These are phyloP conservation scores for Heterocephalus glaber DNA, from an alignment of 2,113 vertebrate species.

Conservation along the genomic window DNA sequence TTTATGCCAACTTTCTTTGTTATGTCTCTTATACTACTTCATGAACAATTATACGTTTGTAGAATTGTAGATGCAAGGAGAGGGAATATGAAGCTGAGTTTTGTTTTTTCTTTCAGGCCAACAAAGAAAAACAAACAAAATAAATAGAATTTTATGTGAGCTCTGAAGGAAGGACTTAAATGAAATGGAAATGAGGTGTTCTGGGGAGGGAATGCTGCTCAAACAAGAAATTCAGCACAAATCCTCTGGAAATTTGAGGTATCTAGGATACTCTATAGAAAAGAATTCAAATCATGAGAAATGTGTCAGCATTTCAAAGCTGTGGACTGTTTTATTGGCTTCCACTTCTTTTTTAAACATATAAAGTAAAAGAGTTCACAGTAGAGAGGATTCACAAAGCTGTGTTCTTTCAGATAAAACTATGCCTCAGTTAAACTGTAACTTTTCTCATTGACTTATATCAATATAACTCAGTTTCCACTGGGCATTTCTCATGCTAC, in stretches of 20 bases:
- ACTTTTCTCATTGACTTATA: slow-evolving; percentile 7
- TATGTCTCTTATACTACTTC: not conserved
- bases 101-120: not conserved
- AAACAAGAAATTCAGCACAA: not conserved
- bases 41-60: not conserved
- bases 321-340: not conserved
- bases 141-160: not conserved
- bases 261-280: not conserved
- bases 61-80: not conserved
- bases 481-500: not conserved
- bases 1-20: not conserved
- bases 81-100: not conserved
- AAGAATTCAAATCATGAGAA: not conserved
- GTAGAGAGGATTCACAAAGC: not conserved
- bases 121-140: not conserved
- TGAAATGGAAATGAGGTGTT: not conserved
- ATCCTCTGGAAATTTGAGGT: not conserved
- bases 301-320: not conserved
- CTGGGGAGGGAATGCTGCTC: not conserved
- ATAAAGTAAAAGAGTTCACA: not conserved
- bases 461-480: not conserved
- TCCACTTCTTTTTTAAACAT: not conserved
- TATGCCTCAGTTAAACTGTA: slow-evolving; percentile 21
- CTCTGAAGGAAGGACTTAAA: not conserved
- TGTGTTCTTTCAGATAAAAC: not conserved